These are phyloP conservation scores for Leucophenga montana DNA, from an alignment of 2,888 invertebrate genomes.

Conservation along the genomic window DNA sequence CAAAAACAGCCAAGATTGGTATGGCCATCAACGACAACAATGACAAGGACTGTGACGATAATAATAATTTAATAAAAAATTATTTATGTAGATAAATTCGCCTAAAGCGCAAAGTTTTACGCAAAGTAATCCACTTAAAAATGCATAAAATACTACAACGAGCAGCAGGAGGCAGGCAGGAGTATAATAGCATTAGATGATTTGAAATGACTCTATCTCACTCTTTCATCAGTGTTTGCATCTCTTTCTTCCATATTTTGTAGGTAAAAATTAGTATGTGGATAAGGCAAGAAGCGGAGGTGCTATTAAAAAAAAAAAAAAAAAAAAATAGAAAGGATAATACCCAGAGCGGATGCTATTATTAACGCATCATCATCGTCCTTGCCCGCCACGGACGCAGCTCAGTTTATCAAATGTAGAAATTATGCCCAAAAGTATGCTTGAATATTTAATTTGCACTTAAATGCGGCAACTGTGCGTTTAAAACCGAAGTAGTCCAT, in stretches of 20 bases:
- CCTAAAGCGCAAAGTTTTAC: slow-evolving; percentile 15
- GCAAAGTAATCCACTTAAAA: slow-evolving; percentile 39
- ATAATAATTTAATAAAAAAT: slow-evolving; percentile 54
- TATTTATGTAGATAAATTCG: slow-evolving; percentile 34
- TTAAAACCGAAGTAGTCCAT: no score
- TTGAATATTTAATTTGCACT: slow-evolving; percentile 66
- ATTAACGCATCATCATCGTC: slow-evolving; percentile 28
- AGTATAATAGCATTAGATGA: not conserved
- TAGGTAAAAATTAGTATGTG: slow-evolving; percentile 32
- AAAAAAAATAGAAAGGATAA: no score
- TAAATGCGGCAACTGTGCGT: slow-evolving; percentile 32
- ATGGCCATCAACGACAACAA: no score
- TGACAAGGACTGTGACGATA: not conserved
- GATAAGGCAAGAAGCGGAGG: slow-evolving; percentile 29
- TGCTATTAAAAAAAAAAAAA: not conserved
- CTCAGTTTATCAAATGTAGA: not conserved
- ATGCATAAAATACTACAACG: slow-evolving; percentile 45
- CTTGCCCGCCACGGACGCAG: not conserved
- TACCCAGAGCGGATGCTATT: slow-evolving; percentile 47
- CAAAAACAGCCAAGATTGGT: no score
- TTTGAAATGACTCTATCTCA: no score
- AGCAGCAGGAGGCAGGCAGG: not conserved
- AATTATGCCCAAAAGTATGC: slow-evolving; percentile 42
- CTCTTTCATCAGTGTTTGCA: no score
- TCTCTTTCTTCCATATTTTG: not conserved